A percentile compares a stretch with the other conserved stretches of the same genome.
Conservation (phyloP, 2,888 invertebrate genomes). For the Augochlorella aurata region DNA sequence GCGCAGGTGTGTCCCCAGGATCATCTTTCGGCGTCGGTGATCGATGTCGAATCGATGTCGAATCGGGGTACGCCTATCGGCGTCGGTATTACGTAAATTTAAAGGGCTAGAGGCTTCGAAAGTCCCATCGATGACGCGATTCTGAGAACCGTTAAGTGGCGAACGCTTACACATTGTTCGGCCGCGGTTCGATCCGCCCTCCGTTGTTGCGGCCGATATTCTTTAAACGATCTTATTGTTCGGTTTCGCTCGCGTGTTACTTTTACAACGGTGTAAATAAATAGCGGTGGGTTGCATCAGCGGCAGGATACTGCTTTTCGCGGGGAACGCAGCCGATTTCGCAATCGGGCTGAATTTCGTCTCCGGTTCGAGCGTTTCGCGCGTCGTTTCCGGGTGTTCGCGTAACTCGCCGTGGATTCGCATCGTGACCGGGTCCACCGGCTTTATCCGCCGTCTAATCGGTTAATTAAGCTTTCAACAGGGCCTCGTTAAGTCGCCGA, state of each 20-base stretch:
- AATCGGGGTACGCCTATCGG: conserved; percentile 54
- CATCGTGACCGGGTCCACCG: conserved; percentile 41
- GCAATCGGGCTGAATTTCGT: conserved; percentile 36
- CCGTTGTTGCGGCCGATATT: conserved; percentile 58
- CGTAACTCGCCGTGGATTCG: conserved; percentile 45
- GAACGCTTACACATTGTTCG: conserved; percentile 52
- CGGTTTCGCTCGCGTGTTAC: conserved; percentile 58
- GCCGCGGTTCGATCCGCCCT: conserved; percentile 61
- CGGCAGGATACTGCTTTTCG: conserved; percentile 20
- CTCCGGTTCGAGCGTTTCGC: conserved; percentile 4
- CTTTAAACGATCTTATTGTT: conserved; percentile 64
- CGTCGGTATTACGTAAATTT: conserved; percentile 55
- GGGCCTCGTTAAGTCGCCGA: conserved; percentile 45
- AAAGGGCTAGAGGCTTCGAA: conserved; percentile 57
- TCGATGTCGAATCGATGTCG: conserved; percentile 44
- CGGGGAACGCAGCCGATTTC: conserved; percentile 33
- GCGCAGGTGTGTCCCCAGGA: conserved; percentile 32
- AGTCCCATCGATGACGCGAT: conserved; percentile 57
- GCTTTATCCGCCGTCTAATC: conserved; percentile 58
- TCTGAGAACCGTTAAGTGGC: conserved; percentile 56
- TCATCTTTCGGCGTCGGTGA: conserved; percentile 29
- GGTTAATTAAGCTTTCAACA: conserved; percentile 58
- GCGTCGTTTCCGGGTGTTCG: conserved; percentile 49
- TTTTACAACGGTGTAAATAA: conserved; percentile 55
- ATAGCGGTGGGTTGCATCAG: conserved; percentile 40